These are phyloP conservation scores for Dorcus parallelipipedus DNA, from an alignment of 2,888 invertebrate species.

Conservation along the genomic window DNA sequence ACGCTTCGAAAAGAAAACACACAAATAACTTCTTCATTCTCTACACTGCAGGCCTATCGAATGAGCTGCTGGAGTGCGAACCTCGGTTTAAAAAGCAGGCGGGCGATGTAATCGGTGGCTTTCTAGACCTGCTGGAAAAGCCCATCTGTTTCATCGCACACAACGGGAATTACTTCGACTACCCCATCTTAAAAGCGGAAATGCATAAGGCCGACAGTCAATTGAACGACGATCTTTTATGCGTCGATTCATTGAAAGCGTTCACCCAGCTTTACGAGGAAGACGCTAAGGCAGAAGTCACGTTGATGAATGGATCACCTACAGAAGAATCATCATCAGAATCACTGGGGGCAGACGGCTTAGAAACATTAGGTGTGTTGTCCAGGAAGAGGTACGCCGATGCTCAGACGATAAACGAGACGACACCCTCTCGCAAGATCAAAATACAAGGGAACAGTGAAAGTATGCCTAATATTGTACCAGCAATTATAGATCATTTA, in stretches of 20 bases:
- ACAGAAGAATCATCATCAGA: too few relatives aligned
- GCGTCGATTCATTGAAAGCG: conserved; percentile 64
- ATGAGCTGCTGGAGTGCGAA: conserved; percentile 63
- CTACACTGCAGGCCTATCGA: conserved; percentile 57
- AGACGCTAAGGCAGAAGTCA: conserved; percentile 40
- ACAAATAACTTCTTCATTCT: too few relatives aligned
- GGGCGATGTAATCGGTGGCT: conserved; percentile 58
- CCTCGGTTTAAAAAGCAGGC: conserved; percentile 57
- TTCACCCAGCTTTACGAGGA: conserved; percentile 45
- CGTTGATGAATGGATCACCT: too few relatives aligned
- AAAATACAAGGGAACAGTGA: conserved; percentile 49
- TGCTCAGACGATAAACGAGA: conserved; percentile 40
- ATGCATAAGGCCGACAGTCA: conserved; percentile 52
- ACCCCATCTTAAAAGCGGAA: conserved; percentile 67
- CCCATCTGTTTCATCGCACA: conserved; percentile 81
- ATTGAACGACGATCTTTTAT: conserved; percentile 55
- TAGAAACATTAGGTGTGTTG: neutral
- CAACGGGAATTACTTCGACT: conserved; percentile 77
- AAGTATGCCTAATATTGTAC: conserved; percentile 52
- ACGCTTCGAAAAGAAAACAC: neutral
- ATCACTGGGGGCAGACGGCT: too few relatives aligned
- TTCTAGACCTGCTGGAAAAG: conserved; percentile 60
- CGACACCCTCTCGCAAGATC: conserved; percentile 26
- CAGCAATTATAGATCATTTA: too few relatives aligned
- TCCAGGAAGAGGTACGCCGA: conserved; percentile 15